Percentiles rank a stretch among this genome's conserved stretches.
Conservation (phyloP, 23 tunicate genomes). For the Phallusia fumigata region DNA sequence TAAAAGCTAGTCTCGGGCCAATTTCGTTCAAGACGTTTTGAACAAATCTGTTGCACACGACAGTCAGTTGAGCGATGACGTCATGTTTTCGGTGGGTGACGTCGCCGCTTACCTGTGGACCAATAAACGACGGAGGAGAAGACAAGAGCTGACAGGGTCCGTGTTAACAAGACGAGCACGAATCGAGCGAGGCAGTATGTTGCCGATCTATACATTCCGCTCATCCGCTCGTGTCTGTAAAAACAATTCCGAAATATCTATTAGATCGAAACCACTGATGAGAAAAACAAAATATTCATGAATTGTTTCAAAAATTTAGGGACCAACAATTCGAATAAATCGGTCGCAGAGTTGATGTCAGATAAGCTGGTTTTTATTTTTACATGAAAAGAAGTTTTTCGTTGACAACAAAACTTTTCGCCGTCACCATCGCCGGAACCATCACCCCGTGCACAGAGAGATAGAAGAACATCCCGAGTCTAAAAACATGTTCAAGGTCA, state of each 20-base stretch:
- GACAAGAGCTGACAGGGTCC: slow-evolving; percentile 26
- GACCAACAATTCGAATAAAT: too few relatives aligned
- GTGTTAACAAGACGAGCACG: slow-evolving; percentile 6
- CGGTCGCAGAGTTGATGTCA: too few relatives aligned
- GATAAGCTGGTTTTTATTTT: slow-evolving; percentile 14
- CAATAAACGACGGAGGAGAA: slow-evolving; percentile 40
- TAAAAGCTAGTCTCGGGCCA: too few relatives aligned
- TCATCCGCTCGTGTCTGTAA: slow-evolving; percentile 37
- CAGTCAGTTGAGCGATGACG: too few relatives aligned
- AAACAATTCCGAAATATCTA: too few relatives aligned
- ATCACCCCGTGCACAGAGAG: slow-evolving; percentile 43
- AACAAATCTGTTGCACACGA: too few relatives aligned
- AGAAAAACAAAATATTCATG: too few relatives aligned
- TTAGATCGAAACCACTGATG: too few relatives aligned
- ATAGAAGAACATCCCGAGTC: slow-evolving; percentile 43
- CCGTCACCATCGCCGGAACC: slow-evolving; percentile 58
- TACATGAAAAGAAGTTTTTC: slow-evolving; percentile 44
- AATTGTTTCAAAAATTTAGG: too few relatives aligned
- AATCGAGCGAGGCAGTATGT: slow-evolving; percentile 33
- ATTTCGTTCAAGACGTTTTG: too few relatives aligned
- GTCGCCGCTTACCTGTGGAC: slow-evolving; percentile 31
- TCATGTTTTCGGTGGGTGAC: too few relatives aligned
- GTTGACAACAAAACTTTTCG: slow-evolving; percentile 31
- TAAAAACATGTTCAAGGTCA: neutral
- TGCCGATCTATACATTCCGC: slow-evolving; percentile 29